Conservation (phyloP, 2,797 vertebrate species). For the Brachyrhaphis roseni region DNA sequence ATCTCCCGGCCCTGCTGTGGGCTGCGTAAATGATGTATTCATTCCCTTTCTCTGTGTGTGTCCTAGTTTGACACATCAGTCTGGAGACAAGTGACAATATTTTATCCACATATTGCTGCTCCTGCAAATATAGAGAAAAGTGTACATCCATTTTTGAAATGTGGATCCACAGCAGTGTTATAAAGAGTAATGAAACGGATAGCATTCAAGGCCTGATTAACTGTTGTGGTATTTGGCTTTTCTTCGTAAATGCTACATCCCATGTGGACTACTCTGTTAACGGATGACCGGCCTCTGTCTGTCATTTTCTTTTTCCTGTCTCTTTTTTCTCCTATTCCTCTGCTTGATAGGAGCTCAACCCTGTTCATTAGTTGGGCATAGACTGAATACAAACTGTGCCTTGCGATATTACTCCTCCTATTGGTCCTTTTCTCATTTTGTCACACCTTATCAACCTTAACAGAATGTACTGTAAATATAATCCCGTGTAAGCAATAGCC, state of each 20-base stretch:
- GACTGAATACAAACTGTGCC: constrained; percentile 19
- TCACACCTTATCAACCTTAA: background rate
- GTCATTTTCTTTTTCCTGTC: constrained; percentile 27
- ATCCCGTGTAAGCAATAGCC: background rate
- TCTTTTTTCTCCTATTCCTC: constrained; percentile 12
- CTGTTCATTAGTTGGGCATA: constrained; percentile 43
- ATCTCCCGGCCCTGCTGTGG: constrained; percentile 45
- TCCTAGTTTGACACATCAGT: constrained; percentile 62
- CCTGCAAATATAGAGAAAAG: constrained; percentile 20
- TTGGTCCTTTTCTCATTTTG: background rate
- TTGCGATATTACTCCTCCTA: background rate
- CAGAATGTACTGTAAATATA: background rate
- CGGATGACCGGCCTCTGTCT: constrained; percentile 46
- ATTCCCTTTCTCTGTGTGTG: constrained; percentile 55
- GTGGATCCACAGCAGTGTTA: constrained; percentile 26
- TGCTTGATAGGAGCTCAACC: constrained; percentile 51
- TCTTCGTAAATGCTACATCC: constrained; percentile 73
- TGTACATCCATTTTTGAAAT: constrained; percentile 15
- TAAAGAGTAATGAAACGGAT: constrained; percentile 67
- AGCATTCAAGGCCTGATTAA: constrained; percentile 75
- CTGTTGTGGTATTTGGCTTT: constrained; percentile 77
- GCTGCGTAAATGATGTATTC: constrained; percentile 65
- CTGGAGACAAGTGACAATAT: constrained; percentile 29
- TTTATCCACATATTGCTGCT: constrained; percentile 15
- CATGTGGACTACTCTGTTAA: constrained; percentile 70